Conservation (phyloP, 1,140 invertebrate species). For the Bombus sylvicola region DNA sequence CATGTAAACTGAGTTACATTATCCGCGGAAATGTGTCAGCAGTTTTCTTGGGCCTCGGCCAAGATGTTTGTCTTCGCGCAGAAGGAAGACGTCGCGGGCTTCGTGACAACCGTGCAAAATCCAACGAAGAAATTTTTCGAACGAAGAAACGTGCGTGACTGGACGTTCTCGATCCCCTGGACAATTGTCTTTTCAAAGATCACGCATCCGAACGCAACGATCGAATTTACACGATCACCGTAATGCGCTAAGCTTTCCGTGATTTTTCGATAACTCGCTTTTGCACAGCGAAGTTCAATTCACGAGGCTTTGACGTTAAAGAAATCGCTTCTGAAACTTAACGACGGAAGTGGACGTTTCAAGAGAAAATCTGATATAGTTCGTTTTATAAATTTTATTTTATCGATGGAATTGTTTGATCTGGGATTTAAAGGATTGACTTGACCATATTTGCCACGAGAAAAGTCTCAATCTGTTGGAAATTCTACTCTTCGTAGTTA, state of each 20-base stretch:
- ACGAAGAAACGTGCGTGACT: background rate
- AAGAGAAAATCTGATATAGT: background rate
- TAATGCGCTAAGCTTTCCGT: background rate
- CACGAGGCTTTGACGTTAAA: background rate
- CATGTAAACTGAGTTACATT: constrained; percentile 51
- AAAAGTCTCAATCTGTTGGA: background rate
- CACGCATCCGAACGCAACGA: background rate
- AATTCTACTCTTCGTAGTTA: background rate
- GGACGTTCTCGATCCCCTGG: background rate
- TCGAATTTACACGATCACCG: background rate
- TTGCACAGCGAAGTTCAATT: background rate
- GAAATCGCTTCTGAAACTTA: background rate
- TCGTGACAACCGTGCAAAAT: constrained; percentile 27
- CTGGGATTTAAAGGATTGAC: background rate
- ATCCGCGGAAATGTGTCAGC: constrained; percentile 63
- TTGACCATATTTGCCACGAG: background rate
- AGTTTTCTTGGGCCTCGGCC: constrained; percentile 60
- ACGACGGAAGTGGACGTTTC: background rate
- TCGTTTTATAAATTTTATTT: background rate
- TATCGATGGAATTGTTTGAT: background rate
- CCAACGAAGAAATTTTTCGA: background rate
- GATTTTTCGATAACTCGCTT: background rate
- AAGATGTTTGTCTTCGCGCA: constrained; percentile 46
- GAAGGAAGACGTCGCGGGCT: background rate
- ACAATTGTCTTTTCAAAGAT: background rate